Conservation (phyloP, 2,888 invertebrate genomes). For the Nymphalis polychloros region DNA sequence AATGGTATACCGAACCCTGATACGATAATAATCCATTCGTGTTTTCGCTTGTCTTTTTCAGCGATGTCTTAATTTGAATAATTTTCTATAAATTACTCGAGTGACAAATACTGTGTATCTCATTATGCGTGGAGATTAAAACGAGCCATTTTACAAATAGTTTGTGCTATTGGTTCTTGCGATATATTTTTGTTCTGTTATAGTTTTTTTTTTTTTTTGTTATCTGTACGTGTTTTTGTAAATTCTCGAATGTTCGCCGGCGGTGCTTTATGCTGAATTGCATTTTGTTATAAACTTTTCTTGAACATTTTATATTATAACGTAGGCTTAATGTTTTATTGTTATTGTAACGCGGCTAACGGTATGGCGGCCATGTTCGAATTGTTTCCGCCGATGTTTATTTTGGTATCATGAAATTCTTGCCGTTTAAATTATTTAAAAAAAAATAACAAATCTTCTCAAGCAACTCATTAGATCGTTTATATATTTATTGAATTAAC, state of each 20-base stretch:
- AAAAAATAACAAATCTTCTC: background rate
- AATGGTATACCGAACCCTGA: background rate
- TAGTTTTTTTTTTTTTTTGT: constrained; percentile 33
- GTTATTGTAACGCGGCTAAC: background rate
- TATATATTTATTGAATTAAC: too few relatives aligned
- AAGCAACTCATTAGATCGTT: too few relatives aligned
- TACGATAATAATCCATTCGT: too few relatives aligned
- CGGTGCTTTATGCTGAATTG: constrained; percentile 22
- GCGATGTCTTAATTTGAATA: too few relatives aligned
- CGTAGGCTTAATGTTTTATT: background rate
- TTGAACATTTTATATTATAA: background rate
- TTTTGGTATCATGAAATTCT: background rate
- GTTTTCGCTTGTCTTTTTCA: too few relatives aligned
- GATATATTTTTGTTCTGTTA: constrained; percentile 39
- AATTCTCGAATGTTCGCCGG: constrained; percentile 25
- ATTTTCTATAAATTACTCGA: too few relatives aligned
- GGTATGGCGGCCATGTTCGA: background rate
- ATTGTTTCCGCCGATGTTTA: background rate
- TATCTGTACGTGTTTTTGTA: constrained; percentile 19
- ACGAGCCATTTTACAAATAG: constrained; percentile 17
- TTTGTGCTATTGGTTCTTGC: constrained; percentile 49
- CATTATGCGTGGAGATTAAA: constrained; percentile 6
- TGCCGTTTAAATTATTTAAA: background rate
- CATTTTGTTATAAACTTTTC: constrained; percentile 10
- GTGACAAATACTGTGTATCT: constrained; percentile 13